These are phyloP conservation scores for Pelodiscus sinensis DNA, from an alignment of 2,113 vertebrate genomes.

Conservation along the genomic window DNA sequence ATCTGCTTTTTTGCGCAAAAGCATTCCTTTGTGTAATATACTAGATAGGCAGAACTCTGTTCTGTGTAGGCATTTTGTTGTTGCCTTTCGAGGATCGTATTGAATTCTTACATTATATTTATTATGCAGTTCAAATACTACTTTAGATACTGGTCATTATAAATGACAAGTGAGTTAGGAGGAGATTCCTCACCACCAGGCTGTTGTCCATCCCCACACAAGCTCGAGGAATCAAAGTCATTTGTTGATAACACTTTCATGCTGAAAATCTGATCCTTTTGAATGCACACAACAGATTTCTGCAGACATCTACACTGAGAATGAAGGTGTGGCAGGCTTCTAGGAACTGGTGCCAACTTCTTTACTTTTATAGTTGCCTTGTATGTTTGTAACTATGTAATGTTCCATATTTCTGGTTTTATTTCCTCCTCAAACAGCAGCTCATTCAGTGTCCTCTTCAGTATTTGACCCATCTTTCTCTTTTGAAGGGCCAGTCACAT, in stretches of 20 bases:
- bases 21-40: too few relatives aligned
- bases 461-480: neutral
- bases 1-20: too few relatives aligned
- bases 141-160: slow-evolving; percentile 25
- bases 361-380: neutral
- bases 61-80: slow-evolving; percentile 5
- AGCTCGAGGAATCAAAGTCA: slow-evolving; percentile 24
- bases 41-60: neutral
- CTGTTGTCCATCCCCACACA: neutral
- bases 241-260: slow-evolving; percentile 29
- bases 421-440: neutral
- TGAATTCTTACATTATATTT: slow-evolving; percentile 30
- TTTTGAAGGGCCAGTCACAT: neutral
- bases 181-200: neutral
- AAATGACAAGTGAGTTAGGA: neutral
- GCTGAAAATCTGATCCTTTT: slow-evolving; percentile 24
- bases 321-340: neutral
- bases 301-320: neutral
- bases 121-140: neutral
- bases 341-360: slow-evolving; percentile 11
- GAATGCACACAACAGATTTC: neutral
- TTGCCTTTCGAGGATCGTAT: neutral
- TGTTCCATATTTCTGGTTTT: neutral
- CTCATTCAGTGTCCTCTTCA: neutral
- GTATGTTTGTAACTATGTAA: neutral